Evolutionary conservation across 2,797 vertebrate species (phyloP).

Genomic region (Sebastes itinus): DNA sequence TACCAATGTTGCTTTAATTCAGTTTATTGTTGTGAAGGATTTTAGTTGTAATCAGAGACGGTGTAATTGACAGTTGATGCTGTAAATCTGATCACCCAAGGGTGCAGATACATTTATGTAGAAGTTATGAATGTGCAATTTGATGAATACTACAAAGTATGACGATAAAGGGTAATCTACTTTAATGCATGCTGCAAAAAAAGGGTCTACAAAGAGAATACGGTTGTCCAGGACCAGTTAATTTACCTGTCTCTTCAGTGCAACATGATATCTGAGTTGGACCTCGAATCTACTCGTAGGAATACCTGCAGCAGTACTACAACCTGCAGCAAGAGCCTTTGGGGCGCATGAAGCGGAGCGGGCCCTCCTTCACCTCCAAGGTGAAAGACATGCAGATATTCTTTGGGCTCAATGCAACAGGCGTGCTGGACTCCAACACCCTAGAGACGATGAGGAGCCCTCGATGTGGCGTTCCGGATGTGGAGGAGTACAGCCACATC

Average conservation of each 20-base stretch:
- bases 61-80: background rate
- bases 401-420: conserved; percentile 81
- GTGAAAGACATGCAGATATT: conserved; percentile 85
- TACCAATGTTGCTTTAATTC: background rate
- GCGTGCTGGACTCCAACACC: conserved; percentile 73
- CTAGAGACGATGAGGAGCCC: conserved; percentile 77
- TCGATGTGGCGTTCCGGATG: conserved; percentile 83
- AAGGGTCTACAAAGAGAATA: background rate
- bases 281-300: conserved; percentile 58
- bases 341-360: conserved; percentile 72
- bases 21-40: background rate
- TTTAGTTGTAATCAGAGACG: background rate
- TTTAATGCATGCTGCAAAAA: background rate
- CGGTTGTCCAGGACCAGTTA: background rate
- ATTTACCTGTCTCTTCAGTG: background rate
- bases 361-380: conserved; percentile 73
- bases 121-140: background rate
- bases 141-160: background rate
- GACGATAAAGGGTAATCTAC: background rate
- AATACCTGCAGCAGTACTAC: conserved; percentile 81
- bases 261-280: conserved; percentile 1
- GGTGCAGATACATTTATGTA: background rate
- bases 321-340: conserved; percentile 63
- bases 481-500: conserved; percentile 75
- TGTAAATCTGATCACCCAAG: background rate